Conservation (phyloP, 2,113 vertebrate genomes). For the Mystacornis crossleyi region DNA sequence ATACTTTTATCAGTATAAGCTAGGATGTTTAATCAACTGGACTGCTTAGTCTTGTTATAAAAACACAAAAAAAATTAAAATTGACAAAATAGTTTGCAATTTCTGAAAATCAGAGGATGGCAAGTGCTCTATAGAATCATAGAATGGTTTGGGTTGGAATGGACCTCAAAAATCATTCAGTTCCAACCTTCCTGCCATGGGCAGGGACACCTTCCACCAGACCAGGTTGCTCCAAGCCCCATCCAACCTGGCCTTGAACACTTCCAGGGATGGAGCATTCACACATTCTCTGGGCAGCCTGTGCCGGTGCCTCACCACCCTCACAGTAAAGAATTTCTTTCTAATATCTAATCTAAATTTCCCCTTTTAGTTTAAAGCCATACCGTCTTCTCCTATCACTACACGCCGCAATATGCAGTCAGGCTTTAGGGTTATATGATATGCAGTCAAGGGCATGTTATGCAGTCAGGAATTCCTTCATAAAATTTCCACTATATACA, state of each 20-base stretch:
- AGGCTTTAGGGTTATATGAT: background rate
- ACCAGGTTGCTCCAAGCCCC: background rate
- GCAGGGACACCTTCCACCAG: background rate
- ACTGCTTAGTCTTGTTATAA: background rate
- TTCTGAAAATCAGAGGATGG: background rate
- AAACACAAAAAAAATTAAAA: background rate
- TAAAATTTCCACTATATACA: rapidly evolving
- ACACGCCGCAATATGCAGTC: background rate
- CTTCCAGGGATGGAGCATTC: background rate
- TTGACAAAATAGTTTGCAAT: background rate
- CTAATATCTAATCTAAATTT: background rate
- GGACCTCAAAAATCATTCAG: background rate
- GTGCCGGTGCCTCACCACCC: background rate
- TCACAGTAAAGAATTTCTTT: background rate
- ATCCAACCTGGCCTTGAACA: background rate
- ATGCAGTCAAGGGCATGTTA: background rate
- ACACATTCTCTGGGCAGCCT: rapidly evolving
- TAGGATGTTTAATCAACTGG: background rate
- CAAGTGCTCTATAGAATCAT: background rate
- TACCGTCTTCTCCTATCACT: background rate
- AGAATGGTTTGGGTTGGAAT: background rate
- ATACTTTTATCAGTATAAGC: background rate
- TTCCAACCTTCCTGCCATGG: background rate
- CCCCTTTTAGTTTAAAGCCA: background rate
- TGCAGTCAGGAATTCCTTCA: background rate